Percentiles rank a stretch among this genome's conserved stretches.
These are phyloP conservation scores for Panulirus ornatus DNA, from an alignment of 1,140 invertebrate species.

Conservation along the genomic window DNA sequence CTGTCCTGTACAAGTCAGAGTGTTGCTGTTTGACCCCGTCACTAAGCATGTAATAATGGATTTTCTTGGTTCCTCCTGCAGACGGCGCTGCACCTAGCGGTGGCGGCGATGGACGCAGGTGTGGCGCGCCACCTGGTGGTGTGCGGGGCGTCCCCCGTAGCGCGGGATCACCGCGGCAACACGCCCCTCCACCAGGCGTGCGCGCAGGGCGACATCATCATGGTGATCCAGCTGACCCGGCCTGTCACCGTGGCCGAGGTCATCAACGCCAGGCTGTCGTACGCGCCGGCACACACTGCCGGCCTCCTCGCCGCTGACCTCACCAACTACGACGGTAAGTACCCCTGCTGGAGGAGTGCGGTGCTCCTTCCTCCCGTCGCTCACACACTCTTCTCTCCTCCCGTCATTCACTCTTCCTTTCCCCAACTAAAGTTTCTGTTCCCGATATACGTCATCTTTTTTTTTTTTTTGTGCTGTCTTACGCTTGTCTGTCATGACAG, in stretches of 20 bases:
- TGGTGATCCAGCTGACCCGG: constrained; percentile 70
- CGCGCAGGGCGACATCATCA: constrained; percentile 74
- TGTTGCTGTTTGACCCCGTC: too few species aligned
- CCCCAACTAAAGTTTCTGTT: not conserved
- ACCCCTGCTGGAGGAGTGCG: not conserved
- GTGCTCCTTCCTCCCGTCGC: not conserved
- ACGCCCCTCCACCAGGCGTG: constrained; percentile 84
- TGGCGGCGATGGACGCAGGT: constrained; percentile 83
- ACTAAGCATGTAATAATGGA: too few species aligned
- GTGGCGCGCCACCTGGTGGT: constrained; percentile 83
- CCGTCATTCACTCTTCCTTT: not conserved
- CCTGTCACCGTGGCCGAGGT: constrained; percentile 74
- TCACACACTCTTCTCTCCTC: not conserved
- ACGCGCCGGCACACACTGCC: constrained; percentile 73
- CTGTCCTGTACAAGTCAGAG: too few species aligned
- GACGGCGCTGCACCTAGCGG: constrained; percentile 87
- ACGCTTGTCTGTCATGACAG: not conserved
- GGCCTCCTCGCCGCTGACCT: constrained; percentile 74
- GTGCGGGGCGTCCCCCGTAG: constrained; percentile 81
- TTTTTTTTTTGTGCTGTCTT: not conserved
- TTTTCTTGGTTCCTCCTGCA: constrained; percentile 23
- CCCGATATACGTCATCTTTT: not conserved
- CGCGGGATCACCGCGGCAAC: constrained; percentile 83
- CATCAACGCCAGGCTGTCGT: constrained; percentile 64
- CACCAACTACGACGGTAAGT: constrained; percentile 74